Evolutionary conservation across 1,140 invertebrate species (phyloP).

Genomic region (silkworm (Bombyx mori)): DNA sequence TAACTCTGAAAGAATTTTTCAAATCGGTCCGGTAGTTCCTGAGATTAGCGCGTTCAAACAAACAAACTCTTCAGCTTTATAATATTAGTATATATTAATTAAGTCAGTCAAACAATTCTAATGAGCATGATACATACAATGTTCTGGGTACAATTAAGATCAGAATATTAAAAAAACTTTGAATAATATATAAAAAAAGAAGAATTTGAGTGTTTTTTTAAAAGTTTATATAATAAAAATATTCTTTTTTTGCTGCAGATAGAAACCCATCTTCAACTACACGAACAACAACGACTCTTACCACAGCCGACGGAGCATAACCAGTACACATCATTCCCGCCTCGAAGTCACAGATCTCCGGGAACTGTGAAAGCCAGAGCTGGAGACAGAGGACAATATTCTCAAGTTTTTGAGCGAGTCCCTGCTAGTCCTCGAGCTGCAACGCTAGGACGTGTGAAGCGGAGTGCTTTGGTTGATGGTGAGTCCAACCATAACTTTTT

Average conservation of each 20-base stretch:
- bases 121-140: not conserved
- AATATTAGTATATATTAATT: conserved; percentile 2
- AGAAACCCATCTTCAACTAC: conserved; percentile 65
- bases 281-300: conserved; percentile 61
- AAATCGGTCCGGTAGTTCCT: too few species aligned
- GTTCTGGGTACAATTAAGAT: not conserved
- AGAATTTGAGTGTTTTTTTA: not conserved
- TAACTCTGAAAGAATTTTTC: too few species aligned
- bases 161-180: not conserved
- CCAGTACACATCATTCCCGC: conserved; percentile 63
- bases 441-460: conserved; percentile 56
- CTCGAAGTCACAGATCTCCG: conserved; percentile 35
- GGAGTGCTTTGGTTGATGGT: conserved; percentile 49
- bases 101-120: conserved; percentile 7
- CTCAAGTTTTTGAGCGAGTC: conserved; percentile 63
- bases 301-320: conserved; percentile 56
- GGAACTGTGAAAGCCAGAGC: conserved; percentile 50
- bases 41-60: too few species aligned
- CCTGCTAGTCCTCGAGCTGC: conserved; percentile 54
- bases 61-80: too few species aligned
- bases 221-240: too few species aligned
- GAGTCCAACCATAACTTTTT: conserved; percentile 11
- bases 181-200: not conserved
- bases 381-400: conserved; percentile 57
- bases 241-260: conserved; percentile 33